These are phyloP conservation scores for Branchipolynoe longqiensis DNA, from an alignment of 2,888 invertebrate genomes.

Conservation along the genomic window DNA sequence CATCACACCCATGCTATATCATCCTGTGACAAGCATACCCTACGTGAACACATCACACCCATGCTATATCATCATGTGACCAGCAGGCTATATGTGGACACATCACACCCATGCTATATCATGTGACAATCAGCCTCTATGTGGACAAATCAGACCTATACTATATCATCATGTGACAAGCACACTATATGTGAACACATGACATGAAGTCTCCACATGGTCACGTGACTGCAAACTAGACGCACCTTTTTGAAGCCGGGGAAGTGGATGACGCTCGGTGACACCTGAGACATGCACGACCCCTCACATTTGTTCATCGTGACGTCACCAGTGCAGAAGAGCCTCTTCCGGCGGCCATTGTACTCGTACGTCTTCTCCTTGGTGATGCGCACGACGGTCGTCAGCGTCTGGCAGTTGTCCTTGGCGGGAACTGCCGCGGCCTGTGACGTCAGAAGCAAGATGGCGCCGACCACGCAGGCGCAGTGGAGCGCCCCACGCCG, in stretches of 20 bases:
- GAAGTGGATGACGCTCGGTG: constrained; percentile 70
- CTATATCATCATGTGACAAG: neutral
- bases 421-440: neutral
- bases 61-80: no score
- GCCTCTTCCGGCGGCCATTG: constrained; percentile 61
- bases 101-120: no score
- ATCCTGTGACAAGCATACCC: no score
- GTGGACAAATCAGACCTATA: neutral
- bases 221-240: no score
- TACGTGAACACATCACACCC: no score
- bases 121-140: no score
- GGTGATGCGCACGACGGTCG: constrained; percentile 59
- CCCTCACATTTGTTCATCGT: constrained; percentile 97
- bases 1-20: no score
- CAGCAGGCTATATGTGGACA: no score
- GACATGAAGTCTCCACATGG: no score
- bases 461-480: neutral
- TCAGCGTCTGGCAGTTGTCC: constrained; percentile 64
- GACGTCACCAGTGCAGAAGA: constrained; percentile 90
- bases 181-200: no score
- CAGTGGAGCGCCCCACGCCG: neutral
- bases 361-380: constrained; percentile 66
- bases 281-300: constrained; percentile 92
- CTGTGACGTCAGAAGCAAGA: constrained; percentile 17
- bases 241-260: constrained; percentile 72